Evolutionary conservation across 1,140 invertebrate genomes (phyloP), one percentile per base, ranked within the genome.

Genomic region (Kradibia gibbosae): DNA sequence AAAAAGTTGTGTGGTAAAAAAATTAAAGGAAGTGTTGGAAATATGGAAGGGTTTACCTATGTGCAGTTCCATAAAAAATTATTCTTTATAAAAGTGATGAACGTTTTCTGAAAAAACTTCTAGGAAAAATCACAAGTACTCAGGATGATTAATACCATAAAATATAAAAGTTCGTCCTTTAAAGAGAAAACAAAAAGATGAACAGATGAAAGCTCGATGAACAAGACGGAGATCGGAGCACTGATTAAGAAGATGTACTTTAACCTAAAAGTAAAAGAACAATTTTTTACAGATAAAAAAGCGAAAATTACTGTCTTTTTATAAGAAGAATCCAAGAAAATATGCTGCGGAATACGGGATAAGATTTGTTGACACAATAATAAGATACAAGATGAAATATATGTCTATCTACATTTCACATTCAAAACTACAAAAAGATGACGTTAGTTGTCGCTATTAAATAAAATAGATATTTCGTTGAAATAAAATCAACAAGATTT

Each of bases 171-270:
- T 34, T 36, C 55, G 55, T 13, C 11, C 4, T 57, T 25, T 11
- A 60, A 36, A 70, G 22, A 17, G 45, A 25, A 25, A 36, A 50
- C 13, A 53, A 39, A 34, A 48, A 78, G 3, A 5, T 7, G 1
- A 53, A 75, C 20, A 17, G 48, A 78, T 0, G 53, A 78, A 31
- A 79, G 53, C 78, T 71, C 67, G 67, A 79, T 72, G 53, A 60
- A 72, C 36, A 57, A 28, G 22, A 17, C 34, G 34, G 78, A 79
- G 67, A 79, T 79, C 17, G 50, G 42, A 17, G n/a, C 50, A 50
- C 70, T 79, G 71, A 79, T 79, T 42, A 79, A 79, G 67, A 79
- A 70, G 53, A 72, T 39, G 34, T 36, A 25, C 53, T 60, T 28
- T 15, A 67, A 20, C 60, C 39, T 8, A 0, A 15, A 57, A 20